Evolutionary conservation across 2,888 invertebrate species (phyloP), one percentile per base, ranked within the genome.

Genomic region (Melanostoma mellinum): DNA sequence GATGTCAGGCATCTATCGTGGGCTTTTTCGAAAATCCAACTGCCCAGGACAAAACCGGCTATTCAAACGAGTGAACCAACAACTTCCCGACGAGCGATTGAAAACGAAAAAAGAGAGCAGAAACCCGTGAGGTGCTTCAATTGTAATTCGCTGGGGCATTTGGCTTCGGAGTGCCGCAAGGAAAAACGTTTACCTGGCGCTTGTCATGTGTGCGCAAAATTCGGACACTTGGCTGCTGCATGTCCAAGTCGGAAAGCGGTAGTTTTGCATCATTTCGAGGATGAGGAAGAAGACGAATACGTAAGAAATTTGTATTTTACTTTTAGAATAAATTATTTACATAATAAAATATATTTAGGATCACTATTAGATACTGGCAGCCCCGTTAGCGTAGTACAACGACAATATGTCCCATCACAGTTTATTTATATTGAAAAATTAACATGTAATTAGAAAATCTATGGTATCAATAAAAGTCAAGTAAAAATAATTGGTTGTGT

Each of bases 311-410:
- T 85, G 10, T 61, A 71, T 71, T 73, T 44, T 84, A 60, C n/a
- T 30, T 79, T 81, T 65, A 30, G 63, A 80, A 63, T 50, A 38
- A 10, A 6, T 61, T 20, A 69, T 42, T 33, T 40, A 77, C 78
- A 63, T 46, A 68, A 42, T 63, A 42, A 61, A 56, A 69, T 65
- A 53, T 61, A 72, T 46, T 81, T 81, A 81, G 74, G 67, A 76
- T 65, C 48, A 32, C 35, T 81, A 30, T 79, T 85, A 36, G 85
- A 85, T 50, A 77, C 82, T 48, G 85, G 85, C 48, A 84, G 82
- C 58, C 74, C 74, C 0, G 71, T 82, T 6, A 10, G n/a, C 6
- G 2, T 44, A 4, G 10, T 44, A 10, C 9, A 44, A n/a, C 4
- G 44, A 4, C 44, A 44, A 44, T 10, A 44, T n/a, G 44, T 44